phyloP scores from a whole-genome alignment of 2,888 invertebrate genomes.

The Psylliodes chrysocephalus region DNA sequence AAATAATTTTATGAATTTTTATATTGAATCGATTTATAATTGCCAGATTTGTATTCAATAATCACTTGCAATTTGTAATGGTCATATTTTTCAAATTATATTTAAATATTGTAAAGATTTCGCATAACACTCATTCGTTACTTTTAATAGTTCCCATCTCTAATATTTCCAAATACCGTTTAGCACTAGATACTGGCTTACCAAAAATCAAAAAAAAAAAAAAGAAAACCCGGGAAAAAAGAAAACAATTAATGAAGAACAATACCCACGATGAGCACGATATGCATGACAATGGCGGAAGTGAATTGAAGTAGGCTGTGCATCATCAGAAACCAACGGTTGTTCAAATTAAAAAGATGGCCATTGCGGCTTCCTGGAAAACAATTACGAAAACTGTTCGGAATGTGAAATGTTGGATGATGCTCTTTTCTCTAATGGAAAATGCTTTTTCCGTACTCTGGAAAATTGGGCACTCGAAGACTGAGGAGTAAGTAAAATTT shows the following conservation, averaged over 20 bases:
- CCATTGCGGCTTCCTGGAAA: constrained; percentile 49
- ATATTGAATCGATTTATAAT: too few species aligned
- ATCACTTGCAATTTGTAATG: too few species aligned
- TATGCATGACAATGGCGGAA: constrained; percentile 57
- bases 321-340: constrained; percentile 55
- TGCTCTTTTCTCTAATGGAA: constrained; percentile 35
- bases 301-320: constrained; percentile 52
- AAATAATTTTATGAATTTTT: too few species aligned
- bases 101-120: too few species aligned
- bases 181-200: constrained; percentile 21
- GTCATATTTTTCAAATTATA: too few species aligned
- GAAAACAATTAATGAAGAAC: constrained; percentile 55
- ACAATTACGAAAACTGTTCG: constrained; percentile 48
- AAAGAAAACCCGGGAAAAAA: constrained; percentile 35
- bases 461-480: constrained; percentile 8
- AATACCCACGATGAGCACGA: constrained; percentile 53
- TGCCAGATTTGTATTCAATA: too few species aligned
- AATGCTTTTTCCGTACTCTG: constrained; percentile 29
- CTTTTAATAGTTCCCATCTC: constrained; percentile 9
- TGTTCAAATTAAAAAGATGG: constrained; percentile 58
- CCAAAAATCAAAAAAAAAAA: constrained; percentile 24
- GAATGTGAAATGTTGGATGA: constrained; percentile 32
- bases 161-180: constrained; percentile 6
- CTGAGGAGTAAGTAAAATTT: neutral
- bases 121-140: too few species aligned